Percentiles rank a stretch among this genome's conserved stretches.
Conservation (phyloP, 2,888 invertebrate species). For the Pseudococcus longispinus region DNA sequence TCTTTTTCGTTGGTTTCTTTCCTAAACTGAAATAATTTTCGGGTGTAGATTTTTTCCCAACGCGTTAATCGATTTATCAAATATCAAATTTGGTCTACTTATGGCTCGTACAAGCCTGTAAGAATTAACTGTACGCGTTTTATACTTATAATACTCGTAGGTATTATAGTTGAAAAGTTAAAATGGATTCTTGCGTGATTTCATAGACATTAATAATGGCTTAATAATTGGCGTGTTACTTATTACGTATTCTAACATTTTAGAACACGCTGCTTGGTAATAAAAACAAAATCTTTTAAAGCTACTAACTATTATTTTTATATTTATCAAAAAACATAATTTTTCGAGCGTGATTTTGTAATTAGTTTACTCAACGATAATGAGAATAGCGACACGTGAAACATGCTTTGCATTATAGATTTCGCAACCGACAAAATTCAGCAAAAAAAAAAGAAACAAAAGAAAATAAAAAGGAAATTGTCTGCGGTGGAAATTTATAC, state of each 20-base stretch:
- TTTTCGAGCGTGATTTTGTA: conserved; percentile 18
- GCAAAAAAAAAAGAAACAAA: not conserved
- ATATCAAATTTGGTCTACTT: not conserved
- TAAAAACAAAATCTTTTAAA: conserved; percentile 43
- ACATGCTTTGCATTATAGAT: not conserved
- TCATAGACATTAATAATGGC: conserved; percentile 49
- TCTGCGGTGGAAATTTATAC: not conserved
- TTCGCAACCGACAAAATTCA: not conserved
- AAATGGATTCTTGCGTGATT: conserved; percentile 52
- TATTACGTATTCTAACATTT: conserved; percentile 51
- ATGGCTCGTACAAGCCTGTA: not conserved
- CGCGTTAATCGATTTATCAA: not conserved
- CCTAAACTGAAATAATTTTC: not conserved
- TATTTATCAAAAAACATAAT: conserved; percentile 34
- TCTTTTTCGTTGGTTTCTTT: not conserved
- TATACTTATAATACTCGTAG: no score
- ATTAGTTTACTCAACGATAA: conserved; percentile 29
- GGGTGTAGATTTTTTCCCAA: not conserved
- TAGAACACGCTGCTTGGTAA: conserved; percentile 49
- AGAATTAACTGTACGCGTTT: not conserved
- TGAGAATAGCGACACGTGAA: conserved; percentile 11
- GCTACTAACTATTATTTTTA: not conserved
- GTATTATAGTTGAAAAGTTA: conserved; percentile 29
- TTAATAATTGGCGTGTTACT: conserved; percentile 56
- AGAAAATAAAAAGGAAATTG: not conserved